Conservation (phyloP, 2,888 invertebrate species). For the Cephus sareptanus region DNA sequence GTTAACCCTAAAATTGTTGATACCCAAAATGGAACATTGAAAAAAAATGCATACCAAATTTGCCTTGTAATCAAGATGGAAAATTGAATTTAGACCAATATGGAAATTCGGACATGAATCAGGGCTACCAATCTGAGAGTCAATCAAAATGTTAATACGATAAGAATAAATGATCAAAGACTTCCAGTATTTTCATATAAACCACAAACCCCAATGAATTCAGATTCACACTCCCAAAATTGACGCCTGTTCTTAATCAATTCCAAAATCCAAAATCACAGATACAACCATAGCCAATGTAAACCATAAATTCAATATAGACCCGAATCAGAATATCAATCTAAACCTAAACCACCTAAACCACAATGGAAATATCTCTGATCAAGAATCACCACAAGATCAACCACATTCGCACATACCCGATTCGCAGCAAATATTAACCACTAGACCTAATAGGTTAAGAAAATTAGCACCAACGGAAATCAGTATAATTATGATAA, state of each 20-base stretch:
- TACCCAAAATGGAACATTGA: too few species aligned
- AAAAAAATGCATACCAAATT: neutral
- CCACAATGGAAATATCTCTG: conserved; percentile 15
- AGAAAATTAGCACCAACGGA: neutral
- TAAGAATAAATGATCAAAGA: neutral
- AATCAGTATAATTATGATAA: neutral
- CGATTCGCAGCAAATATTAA: neutral
- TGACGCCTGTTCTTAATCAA: neutral
- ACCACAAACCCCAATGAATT: neutral
- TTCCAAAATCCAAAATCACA: neutral
- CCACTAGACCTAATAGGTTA: neutral
- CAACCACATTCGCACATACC: neutral
- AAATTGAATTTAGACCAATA: neutral
- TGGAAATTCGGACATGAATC: neutral
- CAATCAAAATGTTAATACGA: neutral
- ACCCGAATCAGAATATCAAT: conserved; percentile 10
- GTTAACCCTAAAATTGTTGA: too few species aligned
- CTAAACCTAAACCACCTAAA: conserved; percentile 17
- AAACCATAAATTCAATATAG: conserved; percentile 8
- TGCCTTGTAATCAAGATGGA: neutral
- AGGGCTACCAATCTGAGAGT: neutral
- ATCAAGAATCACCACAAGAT: neutral
- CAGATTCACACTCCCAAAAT: neutral
- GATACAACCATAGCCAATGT: neutral
- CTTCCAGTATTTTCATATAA: neutral